Conservation (phyloP, 2,113 vertebrate genomes). For the Rhinoderma darwinii region DNA sequence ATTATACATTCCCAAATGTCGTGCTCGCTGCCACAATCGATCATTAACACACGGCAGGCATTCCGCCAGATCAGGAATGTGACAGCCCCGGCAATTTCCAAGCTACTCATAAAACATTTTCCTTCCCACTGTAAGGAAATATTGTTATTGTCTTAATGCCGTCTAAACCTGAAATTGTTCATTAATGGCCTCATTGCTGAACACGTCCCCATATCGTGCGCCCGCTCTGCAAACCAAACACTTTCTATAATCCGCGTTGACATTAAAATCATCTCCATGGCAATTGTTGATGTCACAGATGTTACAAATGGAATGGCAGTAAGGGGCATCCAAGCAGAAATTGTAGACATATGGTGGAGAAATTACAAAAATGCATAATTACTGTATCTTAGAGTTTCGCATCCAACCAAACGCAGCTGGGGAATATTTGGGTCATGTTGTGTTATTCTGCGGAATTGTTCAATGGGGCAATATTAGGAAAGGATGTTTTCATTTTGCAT, state of each 20-base stretch:
- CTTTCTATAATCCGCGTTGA: constrained; percentile 2
- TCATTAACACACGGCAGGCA: neutral
- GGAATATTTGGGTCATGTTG: constrained; percentile 36
- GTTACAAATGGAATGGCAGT: constrained; percentile 50
- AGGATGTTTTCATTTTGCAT: neutral
- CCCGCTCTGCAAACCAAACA: neutral
- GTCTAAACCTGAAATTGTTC: neutral
- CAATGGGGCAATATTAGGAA: neutral
- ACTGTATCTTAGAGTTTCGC: constrained; percentile 12
- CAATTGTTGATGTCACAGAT: constrained; percentile 52
- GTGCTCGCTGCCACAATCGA: neutral
- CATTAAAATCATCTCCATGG: constrained; percentile 52
- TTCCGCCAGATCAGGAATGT: neutral
- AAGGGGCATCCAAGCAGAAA: constrained; percentile 50
- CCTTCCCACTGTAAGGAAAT: neutral
- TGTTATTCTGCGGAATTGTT: neutral
- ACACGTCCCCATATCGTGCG: neutral
- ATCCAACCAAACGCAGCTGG: neutral
- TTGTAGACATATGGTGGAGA: constrained; percentile 45
- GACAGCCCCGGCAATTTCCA: neutral
- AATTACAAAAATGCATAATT: constrained; percentile 47
- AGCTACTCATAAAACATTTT: neutral
- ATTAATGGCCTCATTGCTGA: neutral
- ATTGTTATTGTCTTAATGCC: neutral
- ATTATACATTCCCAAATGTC: neutral